Conservation (phyloP, 2,888 invertebrate genomes). For the Habrosyne pyritoides region DNA sequence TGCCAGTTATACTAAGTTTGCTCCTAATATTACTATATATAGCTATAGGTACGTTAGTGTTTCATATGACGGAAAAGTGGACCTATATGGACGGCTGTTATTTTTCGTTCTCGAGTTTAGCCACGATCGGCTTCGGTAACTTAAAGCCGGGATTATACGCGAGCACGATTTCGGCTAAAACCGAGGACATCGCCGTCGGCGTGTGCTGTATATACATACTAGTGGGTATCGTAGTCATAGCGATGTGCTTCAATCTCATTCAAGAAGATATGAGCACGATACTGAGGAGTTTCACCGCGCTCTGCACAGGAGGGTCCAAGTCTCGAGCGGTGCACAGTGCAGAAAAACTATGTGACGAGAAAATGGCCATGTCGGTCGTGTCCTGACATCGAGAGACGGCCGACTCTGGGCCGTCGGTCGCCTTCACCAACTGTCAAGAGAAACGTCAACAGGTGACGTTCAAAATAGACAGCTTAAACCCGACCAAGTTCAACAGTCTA, state of each 20-base stretch:
- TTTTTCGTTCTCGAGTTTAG: slow-evolving; percentile 90
- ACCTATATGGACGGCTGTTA: slow-evolving; percentile 93
- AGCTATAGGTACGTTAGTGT: slow-evolving; percentile 94
- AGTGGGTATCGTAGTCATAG: slow-evolving; percentile 92
- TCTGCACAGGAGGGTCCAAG: slow-evolving; percentile 54
- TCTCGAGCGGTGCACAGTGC: slow-evolving; percentile 68
- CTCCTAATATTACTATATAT: slow-evolving; percentile 94
- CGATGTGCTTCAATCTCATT: slow-evolving; percentile 94
- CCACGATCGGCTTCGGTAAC: slow-evolving; percentile 93
- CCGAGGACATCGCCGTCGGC: slow-evolving; percentile 87
- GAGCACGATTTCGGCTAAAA: slow-evolving; percentile 70
- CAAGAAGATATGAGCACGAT: slow-evolving; percentile 87
- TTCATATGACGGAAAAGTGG: slow-evolving; percentile 96
- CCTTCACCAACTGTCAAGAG: slow-evolving; percentile 34
- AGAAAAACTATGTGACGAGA: slow-evolving; percentile 76
- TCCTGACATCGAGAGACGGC: slow-evolving; percentile 83
- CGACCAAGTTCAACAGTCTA: slow-evolving; percentile 82
- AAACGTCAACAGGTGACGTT: slow-evolving; percentile 64
- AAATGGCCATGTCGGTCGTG: slow-evolving; percentile 76
- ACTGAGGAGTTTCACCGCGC: slow-evolving; percentile 45
- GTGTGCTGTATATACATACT: slow-evolving; percentile 92
- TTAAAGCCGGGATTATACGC: slow-evolving; percentile 86
- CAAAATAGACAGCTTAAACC: slow-evolving; percentile 66
- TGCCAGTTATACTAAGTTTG: slow-evolving; percentile 94
- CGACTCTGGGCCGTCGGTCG: slow-evolving; percentile 60